Evolutionary conservation across 2,113 vertebrate genomes (phyloP).

Genomic region (Scomber scombrus): DNA sequence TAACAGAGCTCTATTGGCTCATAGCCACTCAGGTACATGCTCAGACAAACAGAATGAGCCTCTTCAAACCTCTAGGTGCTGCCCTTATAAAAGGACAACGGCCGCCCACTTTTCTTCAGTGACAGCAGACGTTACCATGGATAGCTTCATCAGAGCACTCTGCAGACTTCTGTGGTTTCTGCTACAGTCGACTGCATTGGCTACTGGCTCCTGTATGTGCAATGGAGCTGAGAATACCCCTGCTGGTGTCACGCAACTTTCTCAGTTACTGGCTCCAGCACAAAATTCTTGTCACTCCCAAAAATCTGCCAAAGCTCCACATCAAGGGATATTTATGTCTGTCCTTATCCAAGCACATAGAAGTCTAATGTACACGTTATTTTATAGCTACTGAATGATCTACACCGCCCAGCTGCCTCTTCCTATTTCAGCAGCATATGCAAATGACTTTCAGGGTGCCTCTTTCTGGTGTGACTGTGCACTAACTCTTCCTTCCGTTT

Average conservation of each 20-base stretch:
- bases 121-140: constrained; percentile 54
- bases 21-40: constrained; percentile 36
- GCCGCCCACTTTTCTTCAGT: constrained; percentile 52
- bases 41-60: constrained; percentile 51
- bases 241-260: constrained; percentile 59
- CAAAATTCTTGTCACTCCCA: constrained; percentile 36
- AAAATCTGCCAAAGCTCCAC: constrained; percentile 6
- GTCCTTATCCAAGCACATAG: background rate
- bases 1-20: constrained; percentile 24
- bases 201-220: constrained; percentile 58
- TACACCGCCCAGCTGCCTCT: background rate
- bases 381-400: background rate
- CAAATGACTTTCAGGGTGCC: background rate
- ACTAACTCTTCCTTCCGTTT: background rate
- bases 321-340: constrained; percentile 19
- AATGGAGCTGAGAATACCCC: constrained; percentile 57
- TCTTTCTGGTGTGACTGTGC: constrained; percentile 4
- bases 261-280: constrained; percentile 23
- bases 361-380: background rate
- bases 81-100: constrained; percentile 50
- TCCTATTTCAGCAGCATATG: constrained; percentile 3
- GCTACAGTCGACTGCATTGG: constrained; percentile 51
- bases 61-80: constrained; percentile 44
- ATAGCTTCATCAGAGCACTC: constrained; percentile 62
- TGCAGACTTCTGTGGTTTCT: constrained; percentile 30